These are phyloP conservation scores for Pelochelys cantorii DNA, from an alignment of 2,797 vertebrate genomes.

Conservation along the genomic window DNA sequence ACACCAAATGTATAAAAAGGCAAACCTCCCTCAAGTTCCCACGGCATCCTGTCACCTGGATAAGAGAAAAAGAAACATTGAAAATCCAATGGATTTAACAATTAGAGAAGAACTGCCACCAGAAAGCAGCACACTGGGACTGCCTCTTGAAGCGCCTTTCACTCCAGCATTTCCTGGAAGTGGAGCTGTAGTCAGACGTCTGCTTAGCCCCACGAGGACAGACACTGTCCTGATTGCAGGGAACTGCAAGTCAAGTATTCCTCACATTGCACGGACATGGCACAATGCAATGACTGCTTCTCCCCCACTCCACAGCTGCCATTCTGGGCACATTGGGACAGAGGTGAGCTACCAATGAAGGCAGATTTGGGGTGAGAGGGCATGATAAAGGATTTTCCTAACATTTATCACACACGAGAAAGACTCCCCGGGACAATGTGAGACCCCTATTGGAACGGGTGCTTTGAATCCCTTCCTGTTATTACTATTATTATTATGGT, in stretches of 20 bases:
- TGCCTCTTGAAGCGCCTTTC: no score
- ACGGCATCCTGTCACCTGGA: fast-evolving
- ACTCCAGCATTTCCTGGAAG: neutral
- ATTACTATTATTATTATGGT: fast-evolving
- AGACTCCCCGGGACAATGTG: neutral
- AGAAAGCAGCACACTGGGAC: neutral
- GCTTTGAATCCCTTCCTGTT: neutral
- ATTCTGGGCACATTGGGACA: no score
- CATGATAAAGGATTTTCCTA: neutral
- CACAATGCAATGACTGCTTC: neutral
- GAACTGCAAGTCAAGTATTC: neutral
- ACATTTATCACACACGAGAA: no score
- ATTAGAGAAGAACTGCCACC: no score
- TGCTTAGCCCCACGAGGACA: neutral
- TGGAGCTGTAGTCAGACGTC: no score
- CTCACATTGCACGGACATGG: neutral
- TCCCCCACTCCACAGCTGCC: no score
- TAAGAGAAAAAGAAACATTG: neutral
- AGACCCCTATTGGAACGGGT: fast-evolving
- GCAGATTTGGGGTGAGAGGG: neutral
- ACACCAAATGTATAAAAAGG: fast-evolving
- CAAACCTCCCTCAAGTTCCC: neutral
- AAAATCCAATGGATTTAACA: no score
- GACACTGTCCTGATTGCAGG: neutral
- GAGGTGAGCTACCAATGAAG: neutral